Percentiles rank a stretch among this genome's conserved stretches.
phyloP scores from a whole-genome alignment of 2,113 vertebrate species.

The Pteronura brasiliensis region DNA sequence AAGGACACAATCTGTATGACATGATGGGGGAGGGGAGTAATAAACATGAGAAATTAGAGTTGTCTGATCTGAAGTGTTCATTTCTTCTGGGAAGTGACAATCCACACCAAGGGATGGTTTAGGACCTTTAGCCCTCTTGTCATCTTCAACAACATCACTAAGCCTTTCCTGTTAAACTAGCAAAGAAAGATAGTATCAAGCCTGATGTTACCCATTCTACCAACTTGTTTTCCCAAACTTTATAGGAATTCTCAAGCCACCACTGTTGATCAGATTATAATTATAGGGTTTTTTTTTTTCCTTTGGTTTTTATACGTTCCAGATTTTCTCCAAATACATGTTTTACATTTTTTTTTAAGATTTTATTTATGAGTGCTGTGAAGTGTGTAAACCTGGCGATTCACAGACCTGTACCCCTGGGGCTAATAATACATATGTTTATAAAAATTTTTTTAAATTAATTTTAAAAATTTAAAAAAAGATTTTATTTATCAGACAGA shows the following conservation, averaged over 20 bases:
- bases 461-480: no score
- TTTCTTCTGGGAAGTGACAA: neutral
- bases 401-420: no score
- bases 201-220: neutral
- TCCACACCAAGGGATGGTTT: neutral
- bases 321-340: neutral
- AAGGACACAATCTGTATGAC: neutral
- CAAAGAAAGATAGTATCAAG: neutral
- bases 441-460: no score
- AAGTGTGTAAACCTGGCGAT: no score
- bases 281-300: neutral
- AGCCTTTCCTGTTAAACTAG: neutral
- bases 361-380: no score
- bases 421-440: no score
- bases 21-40: no score
- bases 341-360: neutral
- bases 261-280: neutral
- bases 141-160: neutral
- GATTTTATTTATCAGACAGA: no score
- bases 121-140: neutral
- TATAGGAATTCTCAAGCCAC: neutral
- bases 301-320: neutral
- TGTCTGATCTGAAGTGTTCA: neutral
- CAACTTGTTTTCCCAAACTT: neutral
- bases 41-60: neutral